Percentiles rank a stretch among this genome's conserved stretches.
Conservation (phyloP, 2,113 vertebrate genomes). For the Sceloporus tristichus region DNA sequence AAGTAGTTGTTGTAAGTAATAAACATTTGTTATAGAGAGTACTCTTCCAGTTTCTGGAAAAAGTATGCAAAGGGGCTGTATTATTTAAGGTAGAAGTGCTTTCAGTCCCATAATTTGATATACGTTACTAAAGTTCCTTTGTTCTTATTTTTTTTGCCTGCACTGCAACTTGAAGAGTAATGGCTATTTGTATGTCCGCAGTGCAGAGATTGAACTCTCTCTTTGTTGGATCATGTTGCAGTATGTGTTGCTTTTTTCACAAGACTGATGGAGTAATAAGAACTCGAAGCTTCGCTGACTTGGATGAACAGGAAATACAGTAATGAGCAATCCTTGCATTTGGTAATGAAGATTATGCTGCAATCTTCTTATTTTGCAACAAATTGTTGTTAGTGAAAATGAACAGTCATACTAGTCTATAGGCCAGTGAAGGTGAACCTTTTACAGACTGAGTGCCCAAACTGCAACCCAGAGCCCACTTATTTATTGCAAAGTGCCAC, state of each 20-base stretch:
- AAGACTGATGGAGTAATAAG: neutral
- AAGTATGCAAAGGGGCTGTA: neutral
- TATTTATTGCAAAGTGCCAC: too few relatives aligned
- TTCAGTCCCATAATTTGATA: neutral
- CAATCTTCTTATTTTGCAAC: constrained; percentile 4
- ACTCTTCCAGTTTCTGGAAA: constrained; percentile 15
- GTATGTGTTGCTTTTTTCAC: neutral
- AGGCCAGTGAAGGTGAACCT: too few relatives aligned
- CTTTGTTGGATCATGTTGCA: neutral
- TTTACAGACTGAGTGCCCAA: too few relatives aligned
- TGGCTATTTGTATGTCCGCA: fast-evolving
- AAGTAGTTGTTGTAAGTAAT: neutral
- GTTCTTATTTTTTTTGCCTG: neutral
- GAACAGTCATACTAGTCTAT: neutral
- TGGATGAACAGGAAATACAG: neutral
- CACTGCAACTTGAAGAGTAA: constrained; percentile 24
- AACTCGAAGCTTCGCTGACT: neutral
- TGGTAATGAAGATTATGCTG: neutral
- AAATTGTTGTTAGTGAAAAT: neutral
- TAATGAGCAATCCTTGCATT: neutral
- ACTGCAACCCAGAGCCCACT: too few relatives aligned
- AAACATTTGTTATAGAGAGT: neutral
- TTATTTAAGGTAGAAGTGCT: neutral
- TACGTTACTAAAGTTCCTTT: neutral
- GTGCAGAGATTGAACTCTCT: constrained; percentile 6